These are phyloP conservation scores for Acholoe squamosa DNA, from an alignment of 2,888 invertebrate species.

Conservation along the genomic window DNA sequence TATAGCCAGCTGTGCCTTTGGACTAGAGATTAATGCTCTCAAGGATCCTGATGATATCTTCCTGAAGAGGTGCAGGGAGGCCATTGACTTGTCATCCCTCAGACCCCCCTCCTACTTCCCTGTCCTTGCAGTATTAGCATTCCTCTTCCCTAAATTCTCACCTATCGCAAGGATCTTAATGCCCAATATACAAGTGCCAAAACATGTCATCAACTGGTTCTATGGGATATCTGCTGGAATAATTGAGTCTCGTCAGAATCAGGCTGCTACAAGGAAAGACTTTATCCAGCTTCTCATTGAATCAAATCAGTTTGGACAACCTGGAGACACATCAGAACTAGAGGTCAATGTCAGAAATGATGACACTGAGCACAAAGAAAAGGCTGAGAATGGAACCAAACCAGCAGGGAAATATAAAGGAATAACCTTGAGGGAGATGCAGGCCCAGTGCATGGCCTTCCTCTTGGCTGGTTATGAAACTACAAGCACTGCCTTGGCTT, in stretches of 20 bases:
- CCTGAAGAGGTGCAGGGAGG: conserved; percentile 17
- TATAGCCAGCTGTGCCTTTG: conserved; percentile 52
- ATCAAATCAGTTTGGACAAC: neutral
- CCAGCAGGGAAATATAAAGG: neutral
- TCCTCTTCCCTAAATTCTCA: neutral
- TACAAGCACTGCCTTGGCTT: conserved; percentile 49
- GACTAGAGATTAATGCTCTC: conserved; percentile 31
- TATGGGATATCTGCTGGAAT: neutral
- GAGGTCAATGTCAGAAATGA: conserved; percentile 15
- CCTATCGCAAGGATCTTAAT: neutral
- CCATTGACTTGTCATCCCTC: neutral
- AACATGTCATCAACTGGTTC: conserved; percentile 14
- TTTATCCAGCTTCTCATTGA: conserved; percentile 39
- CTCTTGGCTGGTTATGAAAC: conserved; percentile 63
- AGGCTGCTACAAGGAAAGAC: neutral
- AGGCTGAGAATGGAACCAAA: neutral
- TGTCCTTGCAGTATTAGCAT: neutral
- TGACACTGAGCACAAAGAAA: neutral
- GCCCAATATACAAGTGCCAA: neutral
- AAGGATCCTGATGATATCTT: conserved; percentile 59
- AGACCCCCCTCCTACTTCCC: neutral
- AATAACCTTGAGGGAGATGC: conserved; percentile 31
- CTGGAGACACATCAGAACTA: neutral
- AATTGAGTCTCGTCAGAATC: neutral
- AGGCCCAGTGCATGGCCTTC: conserved; percentile 45